phyloP scores from a whole-genome alignment of 2,888 invertebrate genomes.

The Pachliopta kotzebuea region DNA sequence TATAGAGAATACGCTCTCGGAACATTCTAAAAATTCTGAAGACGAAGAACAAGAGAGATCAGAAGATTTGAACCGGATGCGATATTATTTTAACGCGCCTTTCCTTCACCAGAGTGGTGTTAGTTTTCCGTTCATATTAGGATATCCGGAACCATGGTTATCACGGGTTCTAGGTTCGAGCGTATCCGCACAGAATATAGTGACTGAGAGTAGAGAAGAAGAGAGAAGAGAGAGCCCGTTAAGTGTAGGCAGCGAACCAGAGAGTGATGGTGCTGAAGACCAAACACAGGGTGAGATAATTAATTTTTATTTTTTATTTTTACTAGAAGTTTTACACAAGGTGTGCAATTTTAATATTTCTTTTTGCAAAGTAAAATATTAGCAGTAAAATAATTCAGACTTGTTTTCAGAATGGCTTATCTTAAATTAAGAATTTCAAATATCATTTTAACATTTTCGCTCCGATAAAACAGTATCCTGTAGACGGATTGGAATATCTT shows the following conservation, averaged over 20 bases:
- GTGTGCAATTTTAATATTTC: conserved; percentile 38
- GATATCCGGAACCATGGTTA: conserved; percentile 73
- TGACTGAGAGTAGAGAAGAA: conserved; percentile 51
- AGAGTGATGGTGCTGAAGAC: conserved; percentile 69
- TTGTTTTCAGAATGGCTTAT: no score
- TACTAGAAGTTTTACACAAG: conserved; percentile 45
- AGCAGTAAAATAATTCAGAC: no score
- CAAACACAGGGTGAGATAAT: conserved; percentile 59
- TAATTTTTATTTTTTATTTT: background rate
- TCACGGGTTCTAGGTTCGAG: conserved; percentile 55
- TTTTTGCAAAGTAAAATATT: no score
- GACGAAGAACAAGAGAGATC: conserved; percentile 62
- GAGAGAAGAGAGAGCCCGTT: conserved; percentile 72
- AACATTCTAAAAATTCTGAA: conserved; percentile 66
- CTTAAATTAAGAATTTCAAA: no score
- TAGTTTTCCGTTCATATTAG: conserved; percentile 69
- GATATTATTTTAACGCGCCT: conserved; percentile 70
- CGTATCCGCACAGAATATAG: conserved; percentile 42
- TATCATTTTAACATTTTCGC: no score
- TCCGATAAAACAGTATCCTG: no score
- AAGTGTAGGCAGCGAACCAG: conserved; percentile 70
- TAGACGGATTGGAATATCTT: no score
- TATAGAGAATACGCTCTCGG: conserved; percentile 67
- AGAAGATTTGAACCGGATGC: conserved; percentile 64
- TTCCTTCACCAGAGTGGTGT: conserved; percentile 68